Evolutionary conservation across 2,113 vertebrate species (phyloP), one percentile per base, ranked within the genome.

Genomic region (Lasiurus cinereus): DNA sequence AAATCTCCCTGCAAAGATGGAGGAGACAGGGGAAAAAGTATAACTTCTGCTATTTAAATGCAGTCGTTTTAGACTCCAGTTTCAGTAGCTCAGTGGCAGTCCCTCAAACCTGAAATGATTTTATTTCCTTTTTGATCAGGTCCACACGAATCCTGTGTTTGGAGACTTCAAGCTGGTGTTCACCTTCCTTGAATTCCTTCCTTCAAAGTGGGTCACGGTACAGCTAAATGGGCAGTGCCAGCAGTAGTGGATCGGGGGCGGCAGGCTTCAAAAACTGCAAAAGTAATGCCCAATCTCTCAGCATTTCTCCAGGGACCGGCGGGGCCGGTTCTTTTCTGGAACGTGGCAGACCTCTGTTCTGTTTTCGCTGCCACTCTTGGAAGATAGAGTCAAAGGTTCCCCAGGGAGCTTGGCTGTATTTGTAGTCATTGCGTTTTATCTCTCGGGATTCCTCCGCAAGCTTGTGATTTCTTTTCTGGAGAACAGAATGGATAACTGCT

Each of bases 341-440:
- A 93, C 85, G 92, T 92, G 82, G 94, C 85, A 96, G 88, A 94
- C 72, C 46, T 97, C 67, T 69, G 52, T 94, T 93, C 92, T 73
- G 92, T 96, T 96, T 77, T 80, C 54, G 69, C 92, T 83, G 54
- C 72, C 92, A 85, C n/a, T 93, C 84, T 88, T 77, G 62, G 94
- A 97, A 95, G 96, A 96, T 79, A 83, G 92, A 97, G 90, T 92
- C 90, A 88, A 85, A 96, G 90, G 84, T 88, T 93, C 73, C 77
- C 90, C 24, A 2, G 85, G 76, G 96, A 95, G 24, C n/a, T 84
- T 77, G 31, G 31, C 73, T 94, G 70, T 90, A 77, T 92, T 96
- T 93, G 92, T 82, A 92, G 77, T 95, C 88, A 92, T 88, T 95
- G 88, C 18, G n/a, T 92, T 97, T 95, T 15, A 73, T 84, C 94